These are phyloP conservation scores for Eupithecia exiguata DNA, from an alignment of 2,888 invertebrate genomes.

Conservation along the genomic window DNA sequence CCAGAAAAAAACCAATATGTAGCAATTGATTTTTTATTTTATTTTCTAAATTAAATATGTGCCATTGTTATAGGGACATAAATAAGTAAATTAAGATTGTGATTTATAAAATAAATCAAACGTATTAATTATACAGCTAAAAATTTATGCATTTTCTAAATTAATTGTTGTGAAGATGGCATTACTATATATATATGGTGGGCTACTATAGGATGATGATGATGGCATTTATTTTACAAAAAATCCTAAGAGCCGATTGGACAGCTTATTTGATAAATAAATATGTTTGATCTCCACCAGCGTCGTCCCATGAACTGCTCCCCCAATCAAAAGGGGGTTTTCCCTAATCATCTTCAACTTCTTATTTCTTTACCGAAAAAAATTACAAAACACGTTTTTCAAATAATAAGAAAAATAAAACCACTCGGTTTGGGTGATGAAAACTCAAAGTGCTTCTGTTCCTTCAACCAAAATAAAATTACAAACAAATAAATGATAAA, in stretches of 20 bases:
- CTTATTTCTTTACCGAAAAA: no score
- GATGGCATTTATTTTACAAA: not conserved
- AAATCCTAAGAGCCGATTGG: not conserved
- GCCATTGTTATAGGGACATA: slow-evolving; percentile 26
- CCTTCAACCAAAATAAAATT: no score
- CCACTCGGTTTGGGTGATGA: no score
- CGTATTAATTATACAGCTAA: slow-evolving; percentile 8
- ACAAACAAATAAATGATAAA: no score
- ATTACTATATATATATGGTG: no score
- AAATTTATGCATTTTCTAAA: not conserved
- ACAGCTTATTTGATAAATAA: not conserved
- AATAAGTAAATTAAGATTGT: slow-evolving; percentile 15
- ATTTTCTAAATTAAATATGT: slow-evolving; percentile 20
- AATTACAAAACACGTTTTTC: no score
- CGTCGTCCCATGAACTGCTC: no score
- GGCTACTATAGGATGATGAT: no score
- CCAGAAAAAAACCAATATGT: not conserved
- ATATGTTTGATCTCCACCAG: not conserved
- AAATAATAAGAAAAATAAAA: no score
- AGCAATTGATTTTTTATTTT: not conserved
- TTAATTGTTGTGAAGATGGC: not conserved
- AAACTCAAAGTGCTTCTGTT: no score
- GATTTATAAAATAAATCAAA: slow-evolving; percentile 33
- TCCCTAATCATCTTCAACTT: no score
- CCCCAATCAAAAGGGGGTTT: no score